Evolutionary conservation across 2,888 invertebrate species (phyloP), one percentile per base, ranked within the genome.

Genomic region (Furcula furcula): DNA sequence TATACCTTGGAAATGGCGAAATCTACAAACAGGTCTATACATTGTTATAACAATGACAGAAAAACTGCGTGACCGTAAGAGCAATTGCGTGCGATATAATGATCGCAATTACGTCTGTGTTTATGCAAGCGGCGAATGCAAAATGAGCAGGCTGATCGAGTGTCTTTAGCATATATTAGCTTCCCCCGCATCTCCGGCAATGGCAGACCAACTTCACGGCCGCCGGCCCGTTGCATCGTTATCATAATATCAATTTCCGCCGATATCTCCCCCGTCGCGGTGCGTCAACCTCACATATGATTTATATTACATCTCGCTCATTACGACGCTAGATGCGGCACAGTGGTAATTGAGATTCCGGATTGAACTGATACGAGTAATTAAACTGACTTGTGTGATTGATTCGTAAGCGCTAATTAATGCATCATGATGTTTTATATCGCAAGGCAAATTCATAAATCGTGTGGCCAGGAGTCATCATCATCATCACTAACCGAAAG

Each of bases 211-310:
- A 54, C 48, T 46, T 47, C 36, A 37, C 37, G 34, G 42, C 55
- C 31, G 48, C 52, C 47, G 55, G 47, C 61, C 65, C 55, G 59
- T 63, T 58, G 61, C 65, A 54, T 66, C 66, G 60, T 73, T 78
- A 76, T 77, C 75, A 55, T 67, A 68, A 74, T 72, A 72, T 70
- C 66, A 71, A 76, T 70, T 76, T 80, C 79, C 76, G 68, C 46
- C 67, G 68, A 65, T 71, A 75, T 65, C 65, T 56, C 57, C 48
- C 62, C 32, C 46, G 50, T 49, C 52, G 46, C 50, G 51, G 47
- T 47, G 46, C 55, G 62, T 66, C 66, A 69, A 65, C 60, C 61
- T 56, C 54, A 34, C 46, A 37, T 37, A 65, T 73, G 72, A 79
- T 77, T 74, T 71, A n/a, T n/a, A 78, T 75, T 58, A 50, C 61